Evolutionary conservation across 2,888 invertebrate species (phyloP).

Genomic region (Cataglyphis altisquamis): DNA sequence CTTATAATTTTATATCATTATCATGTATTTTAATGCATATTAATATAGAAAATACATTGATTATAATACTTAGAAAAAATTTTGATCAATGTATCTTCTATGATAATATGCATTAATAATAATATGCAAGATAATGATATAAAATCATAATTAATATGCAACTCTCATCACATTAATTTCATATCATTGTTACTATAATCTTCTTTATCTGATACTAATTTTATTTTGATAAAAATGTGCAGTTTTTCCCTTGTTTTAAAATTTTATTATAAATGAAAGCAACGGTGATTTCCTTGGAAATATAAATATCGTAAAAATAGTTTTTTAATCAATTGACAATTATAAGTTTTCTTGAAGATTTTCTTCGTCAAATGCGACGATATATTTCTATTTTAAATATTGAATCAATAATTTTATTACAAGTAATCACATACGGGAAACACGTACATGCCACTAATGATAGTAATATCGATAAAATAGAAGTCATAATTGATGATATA

Average conservation of each 20-base stretch:
- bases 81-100: neutral
- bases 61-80: neutral
- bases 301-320: neutral
- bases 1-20: too few relatives aligned
- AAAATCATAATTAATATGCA: conserved; percentile 12
- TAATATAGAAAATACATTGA: too few relatives aligned
- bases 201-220: neutral
- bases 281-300: neutral
- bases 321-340: neutral
- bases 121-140: neutral
- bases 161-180: neutral
- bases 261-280: neutral
- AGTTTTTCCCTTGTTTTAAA: neutral
- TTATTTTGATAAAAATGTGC: neutral
- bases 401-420: neutral
- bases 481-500: neutral
- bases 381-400: neutral
- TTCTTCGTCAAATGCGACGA: neutral
- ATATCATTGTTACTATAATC: neutral
- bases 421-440: neutral
- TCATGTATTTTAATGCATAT: too few relatives aligned
- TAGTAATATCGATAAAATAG: neutral
- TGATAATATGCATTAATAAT: conserved; percentile 1
- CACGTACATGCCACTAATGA: neutral
- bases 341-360: neutral